These are phyloP conservation scores for Rhea pennata DNA, from an alignment of 2,113 vertebrate species.

Conservation along the genomic window DNA sequence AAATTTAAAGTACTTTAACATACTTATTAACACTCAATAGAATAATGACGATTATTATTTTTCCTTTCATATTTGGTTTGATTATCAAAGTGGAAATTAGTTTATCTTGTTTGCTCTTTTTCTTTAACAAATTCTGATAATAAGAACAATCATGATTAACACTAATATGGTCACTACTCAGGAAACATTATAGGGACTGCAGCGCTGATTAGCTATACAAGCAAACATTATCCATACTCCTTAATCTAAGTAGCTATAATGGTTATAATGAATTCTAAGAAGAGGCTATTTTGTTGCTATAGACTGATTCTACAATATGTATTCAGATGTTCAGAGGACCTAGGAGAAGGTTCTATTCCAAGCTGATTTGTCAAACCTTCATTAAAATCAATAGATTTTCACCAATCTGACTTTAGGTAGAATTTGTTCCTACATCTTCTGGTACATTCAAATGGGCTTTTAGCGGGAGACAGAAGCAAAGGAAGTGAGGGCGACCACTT, in stretches of 20 bases:
- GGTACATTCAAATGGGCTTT: background rate
- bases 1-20: background rate
- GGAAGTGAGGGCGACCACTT: background rate
- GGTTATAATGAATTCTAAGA: slow-evolving; percentile 15
- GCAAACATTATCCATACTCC: background rate
- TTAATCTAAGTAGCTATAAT: slow-evolving; percentile 1
- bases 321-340: background rate
- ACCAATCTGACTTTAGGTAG: background rate
- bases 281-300: background rate
- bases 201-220: slow-evolving; percentile 19
- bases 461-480: background rate
- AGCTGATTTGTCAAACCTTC: background rate
- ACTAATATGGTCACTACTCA: background rate
- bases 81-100: background rate
- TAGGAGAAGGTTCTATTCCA: background rate
- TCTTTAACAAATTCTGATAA: background rate
- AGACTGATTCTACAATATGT: background rate
- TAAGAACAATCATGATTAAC: background rate
- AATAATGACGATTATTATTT: background rate
- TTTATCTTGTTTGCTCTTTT: background rate
- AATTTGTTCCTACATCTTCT: background rate
- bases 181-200: slow-evolving; percentile 10
- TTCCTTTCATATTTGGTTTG: background rate
- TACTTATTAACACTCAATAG: background rate
- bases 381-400: background rate